A percentile compares a stretch with the other conserved stretches of the same genome.
Conservation (phyloP, 2,888 invertebrate species). For the Lycocerus yunnanus region DNA sequence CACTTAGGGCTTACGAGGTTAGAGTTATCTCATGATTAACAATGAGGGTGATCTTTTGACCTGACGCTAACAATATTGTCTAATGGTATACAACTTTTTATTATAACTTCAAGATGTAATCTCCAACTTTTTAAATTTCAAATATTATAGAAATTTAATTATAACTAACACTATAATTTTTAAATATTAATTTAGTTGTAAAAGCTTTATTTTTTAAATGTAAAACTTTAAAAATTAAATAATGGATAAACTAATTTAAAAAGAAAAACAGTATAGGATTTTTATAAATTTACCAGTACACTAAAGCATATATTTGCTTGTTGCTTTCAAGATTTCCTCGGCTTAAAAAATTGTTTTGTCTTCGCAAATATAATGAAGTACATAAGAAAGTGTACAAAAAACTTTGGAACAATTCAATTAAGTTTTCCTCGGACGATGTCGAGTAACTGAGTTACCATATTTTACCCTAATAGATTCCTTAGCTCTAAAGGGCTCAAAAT, state of each 20-base stretch:
- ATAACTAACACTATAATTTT: no score
- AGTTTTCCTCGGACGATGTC: slow-evolving; percentile 29
- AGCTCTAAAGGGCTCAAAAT: slow-evolving; percentile 13
- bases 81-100: not conserved
- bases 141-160: not conserved
- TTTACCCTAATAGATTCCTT: slow-evolving; percentile 27
- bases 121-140: not conserved
- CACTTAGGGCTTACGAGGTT: slow-evolving; percentile 21
- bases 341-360: slow-evolving; percentile 25
- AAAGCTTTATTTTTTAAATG: not conserved
- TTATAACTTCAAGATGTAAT: not conserved
- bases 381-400: slow-evolving; percentile 28
- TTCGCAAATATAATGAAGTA: slow-evolving; percentile 24
- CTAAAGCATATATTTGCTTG: not conserved
- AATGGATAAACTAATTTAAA: not conserved
- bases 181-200: no score
- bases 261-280: not conserved
- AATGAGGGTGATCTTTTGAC: slow-evolving; percentile 40
- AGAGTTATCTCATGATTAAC: slow-evolving; percentile 44
- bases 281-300: not conserved
- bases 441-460: slow-evolving; percentile 25
- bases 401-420: slow-evolving; percentile 32
- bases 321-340: slow-evolving; percentile 5
- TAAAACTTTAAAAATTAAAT: not conserved
- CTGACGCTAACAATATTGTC: not conserved